These are phyloP conservation scores for Hystrix cristata DNA, from an alignment of 2,113 vertebrate species.

Conservation along the genomic window DNA sequence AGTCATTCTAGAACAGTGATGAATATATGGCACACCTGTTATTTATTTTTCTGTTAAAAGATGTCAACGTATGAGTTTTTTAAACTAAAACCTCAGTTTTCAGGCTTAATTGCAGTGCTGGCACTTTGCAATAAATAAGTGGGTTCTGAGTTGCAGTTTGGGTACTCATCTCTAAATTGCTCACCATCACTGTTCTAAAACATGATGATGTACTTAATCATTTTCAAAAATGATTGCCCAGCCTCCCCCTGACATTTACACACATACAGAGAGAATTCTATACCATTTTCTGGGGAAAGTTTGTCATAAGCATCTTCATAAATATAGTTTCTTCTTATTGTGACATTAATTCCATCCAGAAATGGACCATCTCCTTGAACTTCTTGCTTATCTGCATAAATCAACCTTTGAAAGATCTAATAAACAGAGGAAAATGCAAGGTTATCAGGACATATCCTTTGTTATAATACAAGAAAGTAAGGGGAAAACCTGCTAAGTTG, in stretches of 20 bases:
- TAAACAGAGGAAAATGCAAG: conserved; percentile 28
- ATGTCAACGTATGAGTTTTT: not conserved
- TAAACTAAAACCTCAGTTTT: not conserved
- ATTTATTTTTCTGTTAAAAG: not conserved
- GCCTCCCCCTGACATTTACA: not conserved
- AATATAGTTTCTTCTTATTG: conserved; percentile 99
- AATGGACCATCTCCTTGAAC: conserved; percentile 98
- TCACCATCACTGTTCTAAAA: not conserved
- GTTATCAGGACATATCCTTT: not conserved
- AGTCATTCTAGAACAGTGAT: not conserved
- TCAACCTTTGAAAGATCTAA: conserved; percentile 98
- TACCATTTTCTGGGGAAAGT: conserved; percentile 99
- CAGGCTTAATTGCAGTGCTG: not conserved
- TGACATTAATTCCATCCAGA: conserved; percentile 97
- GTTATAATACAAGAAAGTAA: not conserved
- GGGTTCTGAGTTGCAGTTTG: not conserved
- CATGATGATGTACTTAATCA: not conserved
- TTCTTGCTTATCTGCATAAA: conserved; percentile 98
- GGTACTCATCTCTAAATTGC: not conserved
- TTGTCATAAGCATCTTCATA: conserved; percentile 99
- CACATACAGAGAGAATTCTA: not conserved
- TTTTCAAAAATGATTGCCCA: not conserved
- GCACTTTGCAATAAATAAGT: not conserved
- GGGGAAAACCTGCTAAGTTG: not conserved
- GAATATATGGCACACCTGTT: too few species aligned